Percentiles rank a stretch among this genome's conserved stretches.
These are phyloP conservation scores for Zeugodacus cucurbitae DNA, from an alignment of 1,140 invertebrate species.

Conservation along the genomic window DNA sequence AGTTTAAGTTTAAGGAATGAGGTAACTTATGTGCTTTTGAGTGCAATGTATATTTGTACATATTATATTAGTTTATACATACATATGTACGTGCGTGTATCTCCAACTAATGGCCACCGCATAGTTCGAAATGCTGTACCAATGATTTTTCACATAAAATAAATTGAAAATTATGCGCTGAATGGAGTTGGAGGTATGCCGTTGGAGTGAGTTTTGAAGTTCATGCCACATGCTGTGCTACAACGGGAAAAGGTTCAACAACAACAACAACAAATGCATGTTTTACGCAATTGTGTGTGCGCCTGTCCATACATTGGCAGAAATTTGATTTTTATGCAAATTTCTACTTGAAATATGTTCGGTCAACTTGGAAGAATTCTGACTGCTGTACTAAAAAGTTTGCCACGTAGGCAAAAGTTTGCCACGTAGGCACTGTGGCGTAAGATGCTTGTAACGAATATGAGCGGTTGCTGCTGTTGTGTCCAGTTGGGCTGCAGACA, in stretches of 20 bases:
- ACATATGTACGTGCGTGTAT: not conserved
- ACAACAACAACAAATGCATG: not conserved
- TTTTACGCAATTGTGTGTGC: not conserved
- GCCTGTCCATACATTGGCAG: not conserved
- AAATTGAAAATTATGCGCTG: constrained; percentile 32
- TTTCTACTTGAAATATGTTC: not conserved
- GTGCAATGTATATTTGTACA: not conserved
- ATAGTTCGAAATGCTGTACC: not conserved
- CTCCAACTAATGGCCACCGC: not conserved
- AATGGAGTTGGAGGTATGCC: not conserved
- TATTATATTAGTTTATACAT: not conserved
- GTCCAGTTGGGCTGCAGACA: not conserved
- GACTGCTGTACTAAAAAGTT: not conserved
- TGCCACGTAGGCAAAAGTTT: not conserved
- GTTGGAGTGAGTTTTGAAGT: not conserved
- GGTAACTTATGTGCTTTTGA: not conserved
- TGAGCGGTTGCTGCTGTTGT: not conserved
- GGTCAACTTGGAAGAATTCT: not conserved
- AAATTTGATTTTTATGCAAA: constrained; percentile 44
- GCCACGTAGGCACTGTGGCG: not conserved
- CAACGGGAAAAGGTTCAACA: not conserved
- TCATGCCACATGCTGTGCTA: not conserved
- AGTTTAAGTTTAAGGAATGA: not conserved
- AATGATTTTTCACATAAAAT: constrained; percentile 38
- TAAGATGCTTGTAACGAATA: not conserved